Base-by-base conservation (phyloP, 2,797 vertebrate species). In the Buceros bicornis region DNA sequence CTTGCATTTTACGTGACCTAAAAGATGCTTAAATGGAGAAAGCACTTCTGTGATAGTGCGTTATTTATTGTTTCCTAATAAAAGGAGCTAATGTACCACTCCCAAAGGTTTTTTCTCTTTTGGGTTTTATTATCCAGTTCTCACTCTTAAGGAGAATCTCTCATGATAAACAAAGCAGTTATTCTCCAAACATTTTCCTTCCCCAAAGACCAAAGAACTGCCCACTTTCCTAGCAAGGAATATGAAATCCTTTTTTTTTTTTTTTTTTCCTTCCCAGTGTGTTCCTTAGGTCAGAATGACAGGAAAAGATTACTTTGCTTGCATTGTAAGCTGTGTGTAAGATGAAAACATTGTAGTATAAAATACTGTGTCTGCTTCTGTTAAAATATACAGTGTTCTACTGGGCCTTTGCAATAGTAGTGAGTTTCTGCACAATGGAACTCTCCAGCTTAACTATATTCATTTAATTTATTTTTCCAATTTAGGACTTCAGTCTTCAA, bases 101-200 rank as follows among this genome's bases (percentile, higher is more conserved):
- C n/a, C 29, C 16, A 73, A 71, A 22, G 11, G 10, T 13, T 60
- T 54, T 77, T 84, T 42, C 5, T 40, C 8, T 51, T 61, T 13
- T 60, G 11, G 0, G 19, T 1, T 28, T 81, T 66, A 40, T 53
- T 9, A 6, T 3, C 24, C 35, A 37, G 5, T 89, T 82, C 56
- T 82, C 6, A 6, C 26, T 73, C 29, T 71, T 61, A 79, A 65
- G 48, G 47, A 53, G 22, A 33, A 20, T 80, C 37, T 93, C 72
- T 89, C 50, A 11, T 71, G 35, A 77, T 74, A 95, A 95, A 96
- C 61, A 87, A 93, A 89, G 71, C 69, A 81, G 43, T 81, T 92
- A 93, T 95, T 94, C 88, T 91, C 40, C 15, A 76, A n/a, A 53
- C 77, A 70, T 96, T 93, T 95, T 90, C 62, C 43, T 87, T 89